Conservation (phyloP, 2,113 vertebrate genomes). For the Petroica traversi region DNA sequence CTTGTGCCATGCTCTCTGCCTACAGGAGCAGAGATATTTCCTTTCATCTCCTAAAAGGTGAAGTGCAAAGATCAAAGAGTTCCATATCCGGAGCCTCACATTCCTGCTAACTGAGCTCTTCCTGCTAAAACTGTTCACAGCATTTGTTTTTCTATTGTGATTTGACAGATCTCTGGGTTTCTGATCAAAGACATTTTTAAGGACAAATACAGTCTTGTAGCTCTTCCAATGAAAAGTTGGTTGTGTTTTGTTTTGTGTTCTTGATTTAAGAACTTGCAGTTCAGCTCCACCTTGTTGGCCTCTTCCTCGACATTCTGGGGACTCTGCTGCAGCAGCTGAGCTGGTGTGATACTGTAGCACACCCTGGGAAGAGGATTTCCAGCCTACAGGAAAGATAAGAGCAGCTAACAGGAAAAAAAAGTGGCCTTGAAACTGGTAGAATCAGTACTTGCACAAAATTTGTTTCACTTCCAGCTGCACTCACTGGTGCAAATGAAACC, state of each 20-base stretch:
- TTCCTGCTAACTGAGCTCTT: slow-evolving; percentile 45
- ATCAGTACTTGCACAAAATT: neutral
- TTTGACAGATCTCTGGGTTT: slow-evolving; percentile 26
- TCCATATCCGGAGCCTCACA: neutral
- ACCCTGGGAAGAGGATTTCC: neutral
- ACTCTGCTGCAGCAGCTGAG: neutral
- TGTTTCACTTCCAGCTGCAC: neutral
- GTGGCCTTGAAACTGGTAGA: accelerated
- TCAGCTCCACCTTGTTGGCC: slow-evolving; percentile 22
- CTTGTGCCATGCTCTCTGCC: neutral
- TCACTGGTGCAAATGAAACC: neutral
- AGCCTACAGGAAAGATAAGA: neutral
- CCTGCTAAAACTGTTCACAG: slow-evolving; percentile 39
- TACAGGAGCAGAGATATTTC: neutral
- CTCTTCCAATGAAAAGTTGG: neutral
- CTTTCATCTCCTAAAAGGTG: slow-evolving; percentile 34
- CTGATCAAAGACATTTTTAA: slow-evolving; percentile 55
- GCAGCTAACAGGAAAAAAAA: neutral
- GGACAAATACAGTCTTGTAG: slow-evolving; percentile 43
- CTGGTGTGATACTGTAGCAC: neutral
- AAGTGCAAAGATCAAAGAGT: slow-evolving; percentile 54
- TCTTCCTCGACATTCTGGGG: neutral
- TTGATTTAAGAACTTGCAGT: neutral
- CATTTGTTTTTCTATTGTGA: slow-evolving; percentile 40
- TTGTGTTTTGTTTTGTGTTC: neutral